Evolutionary conservation across 1,140 invertebrate species (phyloP), one percentile per base, ranked within the genome.

Genomic region (Physella acuta): DNA sequence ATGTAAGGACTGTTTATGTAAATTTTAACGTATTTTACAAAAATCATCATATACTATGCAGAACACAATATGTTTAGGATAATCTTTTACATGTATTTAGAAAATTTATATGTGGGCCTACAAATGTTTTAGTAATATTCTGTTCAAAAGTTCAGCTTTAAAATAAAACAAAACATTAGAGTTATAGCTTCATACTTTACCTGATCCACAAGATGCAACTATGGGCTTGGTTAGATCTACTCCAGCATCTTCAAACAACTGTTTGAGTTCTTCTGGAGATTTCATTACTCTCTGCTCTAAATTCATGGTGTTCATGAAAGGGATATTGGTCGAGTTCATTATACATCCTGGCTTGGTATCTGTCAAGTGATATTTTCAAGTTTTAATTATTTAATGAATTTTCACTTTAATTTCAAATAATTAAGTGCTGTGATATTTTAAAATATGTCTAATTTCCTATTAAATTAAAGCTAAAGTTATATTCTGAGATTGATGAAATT

Each of bases 321-420:
- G 78, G 17, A 83, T 60, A 74, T 78, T 83, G 26, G 72, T 52
- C 31, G 79, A 69, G 26, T 73, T 72, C 14, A 68, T 73, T 33
- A 83, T 81, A 59, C 78, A 79, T 2, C 82, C 82, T 49, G 80
- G 73, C 67, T 82, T 81, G 28, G 74, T 77, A 34, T 74, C 81
- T 82, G 20, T 11, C 39, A 44, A 11, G 8, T 44, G 20, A 44
- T 44, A 44, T 44, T 11, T 44, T 44, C 39, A 44, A 44, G 20
- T 11, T 11, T 8, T 44, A 44, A 44, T 44, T 8, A 11, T 44
- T 44, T 44, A 20, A 11, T 44, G 8, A 20, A 11, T 44, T 44
- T 44, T 44, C 20, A 20, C 8, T 44, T 44, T 44, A 44, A 8
- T 11, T 44, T 44, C 8, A 44, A 44, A 11, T 44, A 44, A 44